Conservation (phyloP, 2,113 vertebrate species). For the Zootoca vivipara region DNA sequence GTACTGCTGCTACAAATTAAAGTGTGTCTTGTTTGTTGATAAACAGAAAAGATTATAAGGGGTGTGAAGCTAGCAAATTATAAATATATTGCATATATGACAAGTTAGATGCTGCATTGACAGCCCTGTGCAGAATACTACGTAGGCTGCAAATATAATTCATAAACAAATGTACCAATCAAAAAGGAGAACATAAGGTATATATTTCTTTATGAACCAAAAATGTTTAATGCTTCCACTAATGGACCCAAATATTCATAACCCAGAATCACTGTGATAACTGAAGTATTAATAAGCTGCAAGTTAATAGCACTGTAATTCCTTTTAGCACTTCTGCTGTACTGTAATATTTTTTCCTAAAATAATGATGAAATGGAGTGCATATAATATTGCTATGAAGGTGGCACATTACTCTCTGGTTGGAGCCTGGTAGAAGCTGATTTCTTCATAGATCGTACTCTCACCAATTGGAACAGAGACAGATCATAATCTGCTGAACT, state of each 20-base stretch:
- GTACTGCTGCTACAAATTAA: slow-evolving; percentile 48
- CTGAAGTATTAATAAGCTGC: slow-evolving; percentile 50
- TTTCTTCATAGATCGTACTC: not conserved
- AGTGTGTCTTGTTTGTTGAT: slow-evolving; percentile 42
- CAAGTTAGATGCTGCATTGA: not conserved
- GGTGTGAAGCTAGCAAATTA: slow-evolving; percentile 38
- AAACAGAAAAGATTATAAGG: slow-evolving; percentile 1
- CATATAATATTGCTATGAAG: slow-evolving; percentile 31
- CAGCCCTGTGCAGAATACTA: not conserved
- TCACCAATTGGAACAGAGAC: not conserved
- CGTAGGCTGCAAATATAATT: not conserved
- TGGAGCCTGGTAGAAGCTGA: slow-evolving; percentile 27
- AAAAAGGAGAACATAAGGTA: not conserved
- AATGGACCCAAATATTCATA: slow-evolving; percentile 39
- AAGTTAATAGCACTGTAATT: slow-evolving; percentile 48
- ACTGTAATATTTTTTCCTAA: not conserved
- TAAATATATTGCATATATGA: not conserved
- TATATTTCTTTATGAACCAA: slow-evolving; percentile 42
- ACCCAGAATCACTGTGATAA: slow-evolving; percentile 39
- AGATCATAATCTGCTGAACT: not conserved
- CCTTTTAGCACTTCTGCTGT: slow-evolving; percentile 34
- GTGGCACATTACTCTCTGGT: slow-evolving; percentile 13
- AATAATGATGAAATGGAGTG: slow-evolving; percentile 36
- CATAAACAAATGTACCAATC: not conserved
- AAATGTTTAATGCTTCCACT: slow-evolving; percentile 32